phyloP scores from a whole-genome alignment of 2,113 vertebrate species.

The Aspiorhynchus laticeps region DNA sequence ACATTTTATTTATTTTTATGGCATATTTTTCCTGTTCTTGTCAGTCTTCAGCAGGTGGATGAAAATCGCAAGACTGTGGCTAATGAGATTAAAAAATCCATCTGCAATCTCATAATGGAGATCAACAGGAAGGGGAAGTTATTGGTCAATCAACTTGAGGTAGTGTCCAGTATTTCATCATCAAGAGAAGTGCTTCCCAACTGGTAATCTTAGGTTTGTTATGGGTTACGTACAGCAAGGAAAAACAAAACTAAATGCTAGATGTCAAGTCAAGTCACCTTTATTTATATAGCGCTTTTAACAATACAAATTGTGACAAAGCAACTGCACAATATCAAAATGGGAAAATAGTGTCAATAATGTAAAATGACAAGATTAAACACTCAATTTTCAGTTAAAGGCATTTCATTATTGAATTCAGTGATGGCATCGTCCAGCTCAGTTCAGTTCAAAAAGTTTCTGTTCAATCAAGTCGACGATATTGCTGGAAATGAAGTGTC shows the following conservation, averaged over 20 bases:
- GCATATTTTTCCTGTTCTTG: slow-evolving; percentile 39
- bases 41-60: slow-evolving; percentile 93
- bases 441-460: too few relatives aligned
- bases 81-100: slow-evolving; percentile 97
- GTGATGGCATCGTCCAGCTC: too few relatives aligned
- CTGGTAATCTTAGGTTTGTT: not conserved
- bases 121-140: slow-evolving; percentile 98
- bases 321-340: too few relatives aligned
- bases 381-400: too few relatives aligned
- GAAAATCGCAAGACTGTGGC: slow-evolving; percentile 95
- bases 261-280: too few relatives aligned
- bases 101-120: slow-evolving; percentile 96
- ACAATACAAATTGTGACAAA: too few relatives aligned
- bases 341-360: too few relatives aligned
- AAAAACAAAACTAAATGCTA: not conserved
- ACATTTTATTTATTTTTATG: not conserved
- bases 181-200: not conserved
- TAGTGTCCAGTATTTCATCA: slow-evolving; percentile 60
- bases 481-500: too few relatives aligned
- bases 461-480: too few relatives aligned
- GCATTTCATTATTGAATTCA: too few relatives aligned
- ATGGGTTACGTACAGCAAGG: not conserved
- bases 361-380: too few relatives aligned
- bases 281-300: too few relatives aligned
- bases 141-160: slow-evolving; percentile 94